A percentile compares a stretch with the other conserved stretches of the same genome.
phyloP scores from a whole-genome alignment of 2,888 invertebrate species.

The Leptopilina myrica region DNA sequence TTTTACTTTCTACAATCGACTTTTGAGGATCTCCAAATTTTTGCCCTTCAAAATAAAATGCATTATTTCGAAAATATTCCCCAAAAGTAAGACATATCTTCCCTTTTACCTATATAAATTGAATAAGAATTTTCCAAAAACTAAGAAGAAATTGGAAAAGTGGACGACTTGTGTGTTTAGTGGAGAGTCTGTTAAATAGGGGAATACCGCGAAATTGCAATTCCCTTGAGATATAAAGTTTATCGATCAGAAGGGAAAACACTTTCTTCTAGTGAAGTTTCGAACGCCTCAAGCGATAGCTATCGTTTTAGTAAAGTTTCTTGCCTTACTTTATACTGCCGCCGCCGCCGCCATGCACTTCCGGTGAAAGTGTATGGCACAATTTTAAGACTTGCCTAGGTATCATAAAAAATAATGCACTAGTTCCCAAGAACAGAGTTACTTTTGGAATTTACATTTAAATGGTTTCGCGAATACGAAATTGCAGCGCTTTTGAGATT shows the following conservation, averaged over 20 bases:
- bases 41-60: no score
- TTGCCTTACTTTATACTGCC: conserved; percentile 28
- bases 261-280: conserved; percentile 57
- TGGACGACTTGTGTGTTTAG: conserved; percentile 5
- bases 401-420: conserved; percentile 30
- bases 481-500: conserved; percentile 14
- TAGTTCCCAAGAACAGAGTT: conserved; percentile 15
- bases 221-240: conserved; percentile 61
- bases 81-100: no score
- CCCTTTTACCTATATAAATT: background rate
- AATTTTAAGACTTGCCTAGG: conserved; percentile 28
- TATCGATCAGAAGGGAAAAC: conserved; percentile 55
- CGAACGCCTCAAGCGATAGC: conserved; percentile 20
- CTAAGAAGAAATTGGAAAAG: background rate
- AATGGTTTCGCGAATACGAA: conserved; percentile 27
- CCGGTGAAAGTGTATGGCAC: conserved; percentile 32
- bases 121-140: background rate
- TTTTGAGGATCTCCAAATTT: no score
- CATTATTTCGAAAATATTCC: background rate
- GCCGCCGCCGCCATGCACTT: conserved; percentile 28
- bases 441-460: conserved; percentile 29
- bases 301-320: conserved; percentile 36
- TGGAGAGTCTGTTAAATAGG: conserved; percentile 52
- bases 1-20: no score
- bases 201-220: conserved; percentile 63